Evolutionary conservation across 2,888 invertebrate species (phyloP).

Genomic region (Dicyrtoma fusca): DNA sequence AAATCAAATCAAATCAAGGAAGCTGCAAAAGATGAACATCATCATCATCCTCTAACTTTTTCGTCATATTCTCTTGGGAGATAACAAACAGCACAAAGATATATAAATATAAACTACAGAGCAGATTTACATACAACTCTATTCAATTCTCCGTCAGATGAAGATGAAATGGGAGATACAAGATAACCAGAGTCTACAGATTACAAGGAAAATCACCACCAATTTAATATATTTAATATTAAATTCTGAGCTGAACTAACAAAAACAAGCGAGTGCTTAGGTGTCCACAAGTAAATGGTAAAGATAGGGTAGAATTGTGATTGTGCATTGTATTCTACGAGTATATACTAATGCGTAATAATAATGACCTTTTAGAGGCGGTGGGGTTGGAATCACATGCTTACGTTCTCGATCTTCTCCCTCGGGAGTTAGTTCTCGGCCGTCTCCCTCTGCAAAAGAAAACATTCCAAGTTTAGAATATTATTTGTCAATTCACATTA

Average conservation of each 20-base stretch:
- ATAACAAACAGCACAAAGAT: no score
- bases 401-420: slow-evolving; percentile 53
- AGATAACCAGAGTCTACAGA: no score
- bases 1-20: slow-evolving; percentile 16
- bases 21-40: slow-evolving; percentile 8
- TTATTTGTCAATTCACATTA: slow-evolving; percentile 28
- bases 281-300: no score
- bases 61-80: not conserved
- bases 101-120: no score
- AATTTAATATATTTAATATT: no score
- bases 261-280: not conserved
- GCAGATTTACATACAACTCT: no score
- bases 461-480: slow-evolving; percentile 28
- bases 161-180: no score
- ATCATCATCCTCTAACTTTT: not conserved
- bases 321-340: not conserved
- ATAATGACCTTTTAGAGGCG: slow-evolving; percentile 52
- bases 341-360: slow-evolving; percentile 4
- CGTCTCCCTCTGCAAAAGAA: slow-evolving; percentile 54
- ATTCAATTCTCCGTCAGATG: no score
- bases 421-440: slow-evolving; percentile 57
- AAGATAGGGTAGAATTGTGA: no score
- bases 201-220: no score
- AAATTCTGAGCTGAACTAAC: no score
- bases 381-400: slow-evolving; percentile 54